These are phyloP conservation scores for Junonia oenone DNA, from an alignment of 2,888 invertebrate genomes.

Conservation along the genomic window DNA sequence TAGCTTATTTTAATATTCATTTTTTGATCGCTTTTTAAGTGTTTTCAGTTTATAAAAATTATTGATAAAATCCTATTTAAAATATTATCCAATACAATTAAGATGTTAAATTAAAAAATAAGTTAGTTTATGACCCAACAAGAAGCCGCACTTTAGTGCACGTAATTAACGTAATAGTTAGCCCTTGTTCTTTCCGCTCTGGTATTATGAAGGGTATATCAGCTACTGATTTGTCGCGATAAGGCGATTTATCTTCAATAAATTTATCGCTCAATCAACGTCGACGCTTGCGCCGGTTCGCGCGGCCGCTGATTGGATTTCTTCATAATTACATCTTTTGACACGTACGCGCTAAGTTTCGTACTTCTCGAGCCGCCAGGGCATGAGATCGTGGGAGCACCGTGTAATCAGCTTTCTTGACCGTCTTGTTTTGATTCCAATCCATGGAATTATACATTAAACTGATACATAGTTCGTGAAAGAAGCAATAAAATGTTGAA, in stretches of 20 bases:
- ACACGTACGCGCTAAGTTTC: conserved; percentile 77
- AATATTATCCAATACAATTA: not conserved
- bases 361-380: conserved; percentile 64
- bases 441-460: conserved; percentile 44
- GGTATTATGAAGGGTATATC: conserved; percentile 42
- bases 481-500: not conserved
- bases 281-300: conserved; percentile 42
- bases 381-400: conserved; percentile 76
- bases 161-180: conserved; percentile 27
- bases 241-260: conserved; percentile 69
- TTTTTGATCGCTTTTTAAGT: not conserved
- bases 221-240: conserved; percentile 72
- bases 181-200: conserved; percentile 33
- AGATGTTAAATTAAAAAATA: not conserved
- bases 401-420: conserved; percentile 76
- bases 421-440: conserved; percentile 66
- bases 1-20: not conserved
- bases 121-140: not conserved
- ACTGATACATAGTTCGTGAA: not conserved
- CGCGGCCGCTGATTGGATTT: conserved; percentile 71
- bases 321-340: conserved; percentile 80
- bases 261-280: conserved; percentile 70
- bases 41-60: not conserved
- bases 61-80: not conserved
- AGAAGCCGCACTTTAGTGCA: conserved; percentile 1